A percentile compares a stretch with the other conserved stretches of the same genome.
phyloP scores from a whole-genome alignment of 2,113 vertebrate genomes.

The Trematomus loennbergii region DNA sequence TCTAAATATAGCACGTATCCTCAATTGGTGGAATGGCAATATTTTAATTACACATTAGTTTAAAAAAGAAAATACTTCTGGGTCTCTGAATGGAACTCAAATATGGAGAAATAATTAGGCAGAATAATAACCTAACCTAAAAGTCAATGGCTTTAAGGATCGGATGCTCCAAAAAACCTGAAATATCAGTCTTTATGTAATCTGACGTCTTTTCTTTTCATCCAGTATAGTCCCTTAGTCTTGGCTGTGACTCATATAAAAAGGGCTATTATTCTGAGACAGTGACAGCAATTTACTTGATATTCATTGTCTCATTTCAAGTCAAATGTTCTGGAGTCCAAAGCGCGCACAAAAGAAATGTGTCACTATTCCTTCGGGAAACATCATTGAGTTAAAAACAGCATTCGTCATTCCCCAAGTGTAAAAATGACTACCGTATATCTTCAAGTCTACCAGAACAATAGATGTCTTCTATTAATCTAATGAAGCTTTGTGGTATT shows the following conservation, averaged over 20 bases:
- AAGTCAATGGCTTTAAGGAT: neutral
- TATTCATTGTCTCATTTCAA: constrained; percentile 1
- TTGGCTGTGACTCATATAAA: neutral
- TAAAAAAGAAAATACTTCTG: too few species aligned
- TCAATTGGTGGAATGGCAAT: neutral
- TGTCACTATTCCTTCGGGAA: constrained; percentile 15
- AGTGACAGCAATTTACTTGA: neutral
- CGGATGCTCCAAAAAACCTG: neutral
- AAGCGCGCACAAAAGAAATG: neutral
- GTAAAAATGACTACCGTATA: neutral
- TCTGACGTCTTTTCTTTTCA: neutral
- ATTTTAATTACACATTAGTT: too few species aligned
- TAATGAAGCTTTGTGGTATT: neutral
- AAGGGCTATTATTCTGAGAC: neutral
- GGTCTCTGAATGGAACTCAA: neutral
- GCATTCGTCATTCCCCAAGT: neutral
- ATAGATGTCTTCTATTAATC: neutral
- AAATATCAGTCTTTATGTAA: neutral
- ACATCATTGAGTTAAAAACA: neutral
- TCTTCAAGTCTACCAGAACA: neutral
- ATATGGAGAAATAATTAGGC: neutral
- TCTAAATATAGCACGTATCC: neutral
- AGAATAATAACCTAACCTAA: neutral
- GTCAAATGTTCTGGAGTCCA: neutral
- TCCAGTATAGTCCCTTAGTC: neutral